Conservation (phyloP, 2,797 vertebrate genomes). For the Poecilia picta region DNA sequence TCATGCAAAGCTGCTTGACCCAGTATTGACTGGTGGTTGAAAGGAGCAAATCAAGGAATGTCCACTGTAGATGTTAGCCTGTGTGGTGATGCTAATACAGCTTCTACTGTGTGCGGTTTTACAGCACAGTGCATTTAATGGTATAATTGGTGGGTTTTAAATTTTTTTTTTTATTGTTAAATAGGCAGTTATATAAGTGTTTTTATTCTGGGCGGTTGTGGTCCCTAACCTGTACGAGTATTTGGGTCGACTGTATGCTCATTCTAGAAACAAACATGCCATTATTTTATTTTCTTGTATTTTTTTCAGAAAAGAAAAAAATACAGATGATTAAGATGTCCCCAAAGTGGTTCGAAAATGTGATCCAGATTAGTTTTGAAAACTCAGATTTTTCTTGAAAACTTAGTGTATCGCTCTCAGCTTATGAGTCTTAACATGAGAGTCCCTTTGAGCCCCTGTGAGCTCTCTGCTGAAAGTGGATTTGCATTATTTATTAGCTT, state of each 20-base stretch:
- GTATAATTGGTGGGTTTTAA: neutral
- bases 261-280: neutral
- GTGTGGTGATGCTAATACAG: neutral
- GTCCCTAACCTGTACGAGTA: too few species aligned
- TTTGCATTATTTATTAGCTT: constrained; percentile 76
- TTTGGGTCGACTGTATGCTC: neutral
- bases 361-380: neutral
- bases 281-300: neutral
- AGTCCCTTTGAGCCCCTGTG: constrained; percentile 50
- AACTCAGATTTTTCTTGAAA: neutral
- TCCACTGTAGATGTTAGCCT: neutral
- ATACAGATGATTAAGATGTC: neutral
- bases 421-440: constrained; percentile 44
- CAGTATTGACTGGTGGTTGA: neutral
- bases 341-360: neutral
- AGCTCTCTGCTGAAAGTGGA: constrained; percentile 65
- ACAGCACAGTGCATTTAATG: too few species aligned
- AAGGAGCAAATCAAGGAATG: neutral
- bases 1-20: neutral
- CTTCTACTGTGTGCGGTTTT: neutral
- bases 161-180: neutral
- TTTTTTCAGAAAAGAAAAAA: neutral
- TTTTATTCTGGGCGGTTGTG: too few species aligned
- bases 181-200: neutral
- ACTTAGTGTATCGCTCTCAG: constrained; percentile 1